Evolutionary conservation across 2,888 invertebrate species (phyloP).

Genomic region (Luffia ferchaultella): DNA sequence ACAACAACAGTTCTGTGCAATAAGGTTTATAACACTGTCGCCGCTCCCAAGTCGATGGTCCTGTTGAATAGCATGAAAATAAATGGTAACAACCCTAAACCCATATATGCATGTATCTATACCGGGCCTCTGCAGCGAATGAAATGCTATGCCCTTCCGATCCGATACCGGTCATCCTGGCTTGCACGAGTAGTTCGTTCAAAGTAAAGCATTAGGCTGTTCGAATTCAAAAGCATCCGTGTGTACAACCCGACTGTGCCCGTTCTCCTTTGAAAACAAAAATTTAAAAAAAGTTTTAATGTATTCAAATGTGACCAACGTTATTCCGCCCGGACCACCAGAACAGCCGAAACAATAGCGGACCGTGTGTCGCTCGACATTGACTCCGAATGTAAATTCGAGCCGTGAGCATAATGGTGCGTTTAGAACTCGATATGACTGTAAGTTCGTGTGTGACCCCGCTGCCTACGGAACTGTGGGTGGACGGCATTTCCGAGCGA

Average conservation of each 20-base stretch:
- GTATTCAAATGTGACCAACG: constrained; percentile 42
- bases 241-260: too few relatives aligned
- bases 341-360: constrained; percentile 55
- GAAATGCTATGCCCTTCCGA: background rate
- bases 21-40: background rate
- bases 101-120: background rate
- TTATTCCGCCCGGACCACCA: constrained; percentile 49
- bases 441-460: constrained; percentile 58
- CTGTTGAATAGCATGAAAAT: constrained; percentile 65
- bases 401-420: constrained; percentile 53
- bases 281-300: background rate
- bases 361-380: constrained; percentile 53
- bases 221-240: background rate
- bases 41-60: constrained; percentile 44
- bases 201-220: background rate
- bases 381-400: constrained; percentile 57
- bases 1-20: background rate
- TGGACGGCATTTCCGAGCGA: constrained; percentile 57
- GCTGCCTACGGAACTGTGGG: constrained; percentile 63
- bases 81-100: constrained; percentile 38
- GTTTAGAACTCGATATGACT: constrained; percentile 52
- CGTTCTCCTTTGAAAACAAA: background rate
- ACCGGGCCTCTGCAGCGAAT: background rate
- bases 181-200: background rate
- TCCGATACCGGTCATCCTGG: background rate